phyloP scores from a whole-genome alignment of 2,113 vertebrate genomes.

The Callospermophilus lateralis region DNA sequence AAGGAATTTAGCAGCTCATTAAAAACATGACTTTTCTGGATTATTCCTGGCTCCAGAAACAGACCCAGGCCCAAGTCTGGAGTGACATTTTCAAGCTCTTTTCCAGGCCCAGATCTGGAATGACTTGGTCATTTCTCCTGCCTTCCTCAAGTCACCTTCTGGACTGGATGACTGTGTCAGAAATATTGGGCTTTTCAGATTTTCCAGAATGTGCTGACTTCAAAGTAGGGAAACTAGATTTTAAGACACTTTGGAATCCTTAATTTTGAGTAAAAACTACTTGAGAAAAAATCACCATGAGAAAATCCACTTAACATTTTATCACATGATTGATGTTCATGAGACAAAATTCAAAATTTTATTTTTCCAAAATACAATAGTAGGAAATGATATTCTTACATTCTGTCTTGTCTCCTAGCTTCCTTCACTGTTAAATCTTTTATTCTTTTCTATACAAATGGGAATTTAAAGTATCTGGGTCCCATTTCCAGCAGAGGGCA shows the following conservation, averaged over 20 bases:
- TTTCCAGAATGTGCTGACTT: background rate
- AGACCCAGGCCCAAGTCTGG: background rate
- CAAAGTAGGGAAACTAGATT: background rate
- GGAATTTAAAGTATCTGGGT: background rate
- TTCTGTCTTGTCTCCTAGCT: constrained; percentile 44
- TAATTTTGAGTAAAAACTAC: constrained; percentile 41
- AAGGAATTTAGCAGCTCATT: background rate
- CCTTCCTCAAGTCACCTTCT: background rate
- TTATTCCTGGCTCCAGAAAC: constrained; percentile 8
- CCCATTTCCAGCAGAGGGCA: constrained; percentile 46
- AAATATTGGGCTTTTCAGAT: background rate
- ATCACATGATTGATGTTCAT: background rate
- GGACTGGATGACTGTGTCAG: background rate
- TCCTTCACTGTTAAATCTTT: background rate
- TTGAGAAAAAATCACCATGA: background rate
- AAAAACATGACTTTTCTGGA: background rate
- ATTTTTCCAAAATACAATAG: constrained; percentile 1
- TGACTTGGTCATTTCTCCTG: background rate
- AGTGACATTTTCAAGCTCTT: background rate
- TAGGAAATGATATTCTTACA: background rate
- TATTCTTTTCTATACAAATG: background rate
- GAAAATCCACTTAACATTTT: constrained; percentile 21
- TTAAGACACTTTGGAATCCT: background rate
- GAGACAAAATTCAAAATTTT: background rate
- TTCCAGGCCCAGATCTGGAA: background rate